phyloP scores from a whole-genome alignment of 2,888 invertebrate species.

The Linyphia triangularis region DNA sequence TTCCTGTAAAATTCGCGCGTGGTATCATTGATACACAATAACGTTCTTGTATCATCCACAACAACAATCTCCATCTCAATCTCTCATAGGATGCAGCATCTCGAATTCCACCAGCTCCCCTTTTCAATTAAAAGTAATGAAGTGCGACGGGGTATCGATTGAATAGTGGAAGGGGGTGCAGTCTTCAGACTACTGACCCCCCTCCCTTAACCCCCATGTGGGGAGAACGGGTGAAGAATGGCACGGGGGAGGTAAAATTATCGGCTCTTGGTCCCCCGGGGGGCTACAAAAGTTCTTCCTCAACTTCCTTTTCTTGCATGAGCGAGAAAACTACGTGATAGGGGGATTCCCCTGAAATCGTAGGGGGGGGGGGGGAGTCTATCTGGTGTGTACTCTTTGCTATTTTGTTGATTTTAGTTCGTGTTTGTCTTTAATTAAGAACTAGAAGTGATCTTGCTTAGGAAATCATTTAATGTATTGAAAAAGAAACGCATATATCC shows the following conservation, averaged over 20 bases:
- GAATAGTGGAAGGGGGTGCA: background rate
- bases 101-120: conserved; percentile 20
- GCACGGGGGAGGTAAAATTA: conserved; percentile 53
- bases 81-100: conserved; percentile 5
- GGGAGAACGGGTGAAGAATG: conserved; percentile 46
- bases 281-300: conserved; percentile 38
- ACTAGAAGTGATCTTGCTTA: too few relatives aligned
- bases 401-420: too few relatives aligned
- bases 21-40: too few relatives aligned
- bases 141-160: conserved; percentile 68
- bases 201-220: background rate
- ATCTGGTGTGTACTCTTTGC: too few relatives aligned
- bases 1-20: too few relatives aligned
- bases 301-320: conserved; percentile 62
- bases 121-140: conserved; percentile 74
- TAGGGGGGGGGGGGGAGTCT: too few relatives aligned
- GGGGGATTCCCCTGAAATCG: too few relatives aligned
- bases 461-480: too few relatives aligned
- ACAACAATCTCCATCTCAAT: conserved; percentile 1
- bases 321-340: conserved; percentile 34
- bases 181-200: conserved; percentile 20
- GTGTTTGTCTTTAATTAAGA: too few relatives aligned
- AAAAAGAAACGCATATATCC: too few relatives aligned
- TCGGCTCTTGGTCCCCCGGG: conserved; percentile 64
- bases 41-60: background rate